Percentiles rank a stretch among this genome's conserved stretches.
These are phyloP conservation scores for Odocoileus hemionus DNA, from an alignment of 2,113 vertebrate genomes.

Conservation along the genomic window DNA sequence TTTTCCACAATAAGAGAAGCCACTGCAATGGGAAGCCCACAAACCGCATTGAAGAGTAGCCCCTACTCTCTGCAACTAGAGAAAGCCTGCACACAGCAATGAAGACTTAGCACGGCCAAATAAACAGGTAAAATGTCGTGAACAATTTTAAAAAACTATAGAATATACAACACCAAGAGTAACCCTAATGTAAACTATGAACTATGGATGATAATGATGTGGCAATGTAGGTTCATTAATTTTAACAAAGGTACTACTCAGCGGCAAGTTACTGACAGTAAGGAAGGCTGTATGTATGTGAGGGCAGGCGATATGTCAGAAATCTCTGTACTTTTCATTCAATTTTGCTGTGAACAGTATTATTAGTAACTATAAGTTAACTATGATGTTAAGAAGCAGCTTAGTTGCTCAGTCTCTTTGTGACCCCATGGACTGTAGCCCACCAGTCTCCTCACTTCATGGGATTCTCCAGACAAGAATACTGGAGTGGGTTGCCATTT, in stretches of 20 bases:
- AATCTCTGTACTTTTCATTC: not conserved
- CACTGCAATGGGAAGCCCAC: not conserved
- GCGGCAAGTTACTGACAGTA: not conserved
- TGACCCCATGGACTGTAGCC: not conserved
- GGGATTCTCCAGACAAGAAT: not conserved
- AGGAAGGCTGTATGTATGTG: not conserved
- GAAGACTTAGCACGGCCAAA: not conserved
- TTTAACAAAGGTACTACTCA: not conserved
- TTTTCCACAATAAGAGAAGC: not conserved
- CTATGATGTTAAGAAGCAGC: not conserved
- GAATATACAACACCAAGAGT: not conserved
- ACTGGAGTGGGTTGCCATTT: not conserved
- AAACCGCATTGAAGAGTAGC: rapidly evolving
- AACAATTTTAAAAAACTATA: not conserved
- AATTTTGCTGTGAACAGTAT: not conserved
- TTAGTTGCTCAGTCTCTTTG: not conserved
- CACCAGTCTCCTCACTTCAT: not conserved
- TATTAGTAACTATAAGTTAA: not conserved
- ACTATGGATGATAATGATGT: not conserved
- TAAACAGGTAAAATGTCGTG: not conserved
- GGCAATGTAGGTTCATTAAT: not conserved
- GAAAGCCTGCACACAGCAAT: not conserved
- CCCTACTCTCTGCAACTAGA: not conserved
- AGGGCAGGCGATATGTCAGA: not conserved
- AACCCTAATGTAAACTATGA: not conserved